A percentile compares a stretch with the other conserved stretches of the same genome.
phyloP scores from a whole-genome alignment of 2,113 vertebrate genomes.

The Gila orcuttii region DNA sequence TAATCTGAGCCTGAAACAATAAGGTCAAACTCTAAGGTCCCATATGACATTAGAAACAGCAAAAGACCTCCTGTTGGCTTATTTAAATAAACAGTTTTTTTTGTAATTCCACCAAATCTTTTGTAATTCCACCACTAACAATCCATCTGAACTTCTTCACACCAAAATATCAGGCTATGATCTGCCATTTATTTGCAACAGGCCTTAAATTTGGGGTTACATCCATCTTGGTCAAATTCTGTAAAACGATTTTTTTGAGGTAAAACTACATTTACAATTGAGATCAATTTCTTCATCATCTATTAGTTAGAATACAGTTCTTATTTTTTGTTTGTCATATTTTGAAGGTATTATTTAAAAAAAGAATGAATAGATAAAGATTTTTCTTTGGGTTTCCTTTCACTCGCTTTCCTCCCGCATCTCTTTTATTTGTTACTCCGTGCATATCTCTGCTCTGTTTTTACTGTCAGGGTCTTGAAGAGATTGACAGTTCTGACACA shows the following conservation, averaged over 20 bases:
- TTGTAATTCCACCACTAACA: neutral
- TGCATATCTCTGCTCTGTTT: constrained; percentile 12
- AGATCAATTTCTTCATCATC: too few species aligned
- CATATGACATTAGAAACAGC: constrained; percentile 63
- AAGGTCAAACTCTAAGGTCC: constrained; percentile 63
- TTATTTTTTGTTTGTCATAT: too few species aligned
- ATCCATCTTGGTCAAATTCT: too few species aligned
- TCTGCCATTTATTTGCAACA: neutral
- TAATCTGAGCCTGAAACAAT: constrained; percentile 72
- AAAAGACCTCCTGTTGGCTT: neutral
- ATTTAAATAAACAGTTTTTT: neutral
- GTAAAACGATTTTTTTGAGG: too few species aligned
- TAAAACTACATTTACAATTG: too few species aligned
- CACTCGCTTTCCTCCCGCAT: constrained; percentile 63
- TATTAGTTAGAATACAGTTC: too few species aligned
- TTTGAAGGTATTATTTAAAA: neutral
- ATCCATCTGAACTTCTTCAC: neutral
- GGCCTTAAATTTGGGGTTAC: neutral
- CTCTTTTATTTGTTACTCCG: neutral
- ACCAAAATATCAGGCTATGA: neutral
- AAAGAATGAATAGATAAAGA: neutral
- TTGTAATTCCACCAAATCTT: neutral
- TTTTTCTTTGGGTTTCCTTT: neutral
- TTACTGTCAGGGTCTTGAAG: constrained; percentile 68
- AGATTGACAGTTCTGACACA: constrained; percentile 81